These are phyloP conservation scores for Illadopsis cleaveri DNA, from an alignment of 2,113 vertebrate genomes.

Conservation along the genomic window DNA sequence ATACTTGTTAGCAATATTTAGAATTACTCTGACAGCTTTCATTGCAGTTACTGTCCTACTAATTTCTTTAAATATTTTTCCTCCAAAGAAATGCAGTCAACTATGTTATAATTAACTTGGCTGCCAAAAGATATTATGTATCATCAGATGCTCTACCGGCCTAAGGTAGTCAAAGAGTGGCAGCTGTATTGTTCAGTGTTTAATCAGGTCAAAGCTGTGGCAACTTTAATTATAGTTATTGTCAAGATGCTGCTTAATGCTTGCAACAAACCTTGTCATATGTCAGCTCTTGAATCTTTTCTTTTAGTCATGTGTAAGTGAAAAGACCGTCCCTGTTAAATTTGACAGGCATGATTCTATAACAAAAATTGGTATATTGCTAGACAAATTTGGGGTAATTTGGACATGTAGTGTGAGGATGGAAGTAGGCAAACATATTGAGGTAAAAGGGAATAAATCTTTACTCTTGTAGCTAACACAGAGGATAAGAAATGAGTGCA, in stretches of 20 bases:
- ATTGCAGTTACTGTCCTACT: conserved; percentile 73
- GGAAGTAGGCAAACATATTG: background rate
- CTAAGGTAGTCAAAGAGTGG: conserved; percentile 80
- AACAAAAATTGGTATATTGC: background rate
- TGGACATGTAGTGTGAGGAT: background rate
- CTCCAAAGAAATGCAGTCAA: conserved; percentile 78
- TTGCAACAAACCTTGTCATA: conserved; percentile 74
- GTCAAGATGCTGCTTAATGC: conserved; percentile 73
- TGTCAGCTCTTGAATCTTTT: conserved; percentile 66
- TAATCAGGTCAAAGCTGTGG: conserved; percentile 87
- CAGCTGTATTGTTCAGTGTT: conserved; percentile 77
- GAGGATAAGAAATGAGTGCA: background rate
- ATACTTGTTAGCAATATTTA: conserved; percentile 71
- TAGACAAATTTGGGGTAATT: background rate
- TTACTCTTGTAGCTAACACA: background rate
- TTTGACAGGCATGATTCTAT: background rate
- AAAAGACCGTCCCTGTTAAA: background rate
- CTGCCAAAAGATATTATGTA: conserved; percentile 91
- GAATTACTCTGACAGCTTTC: conserved; percentile 86
- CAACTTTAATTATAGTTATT: conserved; percentile 88
- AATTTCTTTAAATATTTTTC: conserved; percentile 74
- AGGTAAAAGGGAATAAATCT: background rate
- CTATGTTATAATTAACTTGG: conserved; percentile 91
- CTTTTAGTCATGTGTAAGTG: conserved; percentile 10
- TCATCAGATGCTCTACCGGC: conserved; percentile 77